Conservation (phyloP, 2,888 invertebrate genomes). For the Leptarthrus brevirostris region DNA sequence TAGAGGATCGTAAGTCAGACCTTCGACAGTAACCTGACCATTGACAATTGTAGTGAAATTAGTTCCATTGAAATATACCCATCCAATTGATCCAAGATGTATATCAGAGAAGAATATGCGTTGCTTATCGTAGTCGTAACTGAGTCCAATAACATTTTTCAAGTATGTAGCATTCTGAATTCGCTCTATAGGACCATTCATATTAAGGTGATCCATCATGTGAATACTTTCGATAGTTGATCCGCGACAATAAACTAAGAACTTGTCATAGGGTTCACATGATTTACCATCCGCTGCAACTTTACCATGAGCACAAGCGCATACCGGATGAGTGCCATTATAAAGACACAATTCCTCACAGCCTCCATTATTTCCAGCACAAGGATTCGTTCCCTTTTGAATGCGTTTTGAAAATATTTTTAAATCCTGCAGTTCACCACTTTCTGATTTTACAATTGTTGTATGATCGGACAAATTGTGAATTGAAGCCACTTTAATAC, state of each 20-base stretch:
- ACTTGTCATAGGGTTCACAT: conserved; percentile 82
- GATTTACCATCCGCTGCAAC: conserved; percentile 73
- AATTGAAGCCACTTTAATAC: conserved; percentile 74
- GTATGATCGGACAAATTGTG: conserved; percentile 71
- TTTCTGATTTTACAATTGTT: conserved; percentile 71
- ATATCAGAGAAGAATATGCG: conserved; percentile 90
- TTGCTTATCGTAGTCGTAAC: conserved; percentile 78
- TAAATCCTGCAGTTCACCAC: conserved; percentile 78
- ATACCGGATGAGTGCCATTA: conserved; percentile 75
- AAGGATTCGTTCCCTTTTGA: conserved; percentile 74
- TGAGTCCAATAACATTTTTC: conserved; percentile 87
- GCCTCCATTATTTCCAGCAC: conserved; percentile 74
- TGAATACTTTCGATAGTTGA: conserved; percentile 85
- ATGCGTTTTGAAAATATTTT: conserved; percentile 71
- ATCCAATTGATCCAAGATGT: conserved; percentile 84
- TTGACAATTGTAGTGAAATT: conserved; percentile 77
- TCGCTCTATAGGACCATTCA: conserved; percentile 81
- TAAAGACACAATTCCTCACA: conserved; percentile 85
- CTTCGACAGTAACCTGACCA: conserved; percentile 87
- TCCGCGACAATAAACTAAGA: conserved; percentile 86
- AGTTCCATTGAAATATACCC: conserved; percentile 83
- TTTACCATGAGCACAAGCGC: conserved; percentile 86
- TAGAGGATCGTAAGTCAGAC: conserved; percentile 80
- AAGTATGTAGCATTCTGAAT: conserved; percentile 79
- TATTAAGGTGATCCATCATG: conserved; percentile 76